phyloP scores from a whole-genome alignment of 1,140 invertebrate species.

The Drosophila carrolli region DNA sequence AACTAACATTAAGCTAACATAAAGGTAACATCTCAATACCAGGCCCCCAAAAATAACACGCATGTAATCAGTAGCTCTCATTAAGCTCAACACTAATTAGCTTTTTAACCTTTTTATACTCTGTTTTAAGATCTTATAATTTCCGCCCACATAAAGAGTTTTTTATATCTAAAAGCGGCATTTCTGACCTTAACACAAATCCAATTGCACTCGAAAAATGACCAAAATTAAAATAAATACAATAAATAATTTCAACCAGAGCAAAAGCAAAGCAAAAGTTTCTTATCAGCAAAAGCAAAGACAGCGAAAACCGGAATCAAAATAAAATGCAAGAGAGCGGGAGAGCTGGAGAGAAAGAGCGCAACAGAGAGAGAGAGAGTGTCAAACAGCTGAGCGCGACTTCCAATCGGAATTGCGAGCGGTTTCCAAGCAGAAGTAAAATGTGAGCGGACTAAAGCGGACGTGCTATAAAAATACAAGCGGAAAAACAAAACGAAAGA shows the following conservation, averaged over 20 bases:
- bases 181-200: constrained; percentile 37
- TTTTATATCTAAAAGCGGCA: constrained; percentile 18
- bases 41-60: background rate
- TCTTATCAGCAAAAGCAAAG: constrained; percentile 59
- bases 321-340: constrained; percentile 52
- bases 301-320: constrained; percentile 73
- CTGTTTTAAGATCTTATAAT: constrained; percentile 38
- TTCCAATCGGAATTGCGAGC: constrained; percentile 1
- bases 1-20: background rate
- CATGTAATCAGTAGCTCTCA: constrained; percentile 3
- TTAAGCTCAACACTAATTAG: constrained; percentile 31
- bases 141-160: constrained; percentile 40
- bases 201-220: constrained; percentile 25
- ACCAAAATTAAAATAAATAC: constrained; percentile 19
- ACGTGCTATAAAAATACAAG: constrained; percentile 20
- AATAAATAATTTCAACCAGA: constrained; percentile 5
- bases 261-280: constrained; percentile 27
- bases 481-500: constrained; percentile 1
- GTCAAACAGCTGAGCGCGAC: constrained; percentile 2
- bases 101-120: background rate
- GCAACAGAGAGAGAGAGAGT: constrained; percentile 13
- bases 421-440: constrained; percentile 33
- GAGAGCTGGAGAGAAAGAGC: constrained; percentile 5
- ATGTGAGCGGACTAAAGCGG: constrained; percentile 25
- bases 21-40: constrained; percentile 7